These are phyloP conservation scores for Rhynchopsitta pachyrhyncha DNA, from an alignment of 2,113 vertebrate species.

Conservation along the genomic window DNA sequence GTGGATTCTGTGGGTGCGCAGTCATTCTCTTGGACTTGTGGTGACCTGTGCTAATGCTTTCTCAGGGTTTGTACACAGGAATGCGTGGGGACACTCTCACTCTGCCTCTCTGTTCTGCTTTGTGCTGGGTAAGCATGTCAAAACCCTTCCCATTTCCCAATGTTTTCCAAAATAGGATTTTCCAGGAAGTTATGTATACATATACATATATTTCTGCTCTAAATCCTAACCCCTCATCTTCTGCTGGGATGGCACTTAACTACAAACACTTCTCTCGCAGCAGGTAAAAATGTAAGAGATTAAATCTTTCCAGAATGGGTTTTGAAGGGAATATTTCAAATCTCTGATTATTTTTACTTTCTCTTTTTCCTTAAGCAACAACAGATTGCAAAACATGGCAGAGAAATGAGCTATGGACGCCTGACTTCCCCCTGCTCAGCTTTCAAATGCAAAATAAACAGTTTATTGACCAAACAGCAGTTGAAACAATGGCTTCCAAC, in stretches of 20 bases:
- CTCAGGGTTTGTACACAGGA: accelerated
- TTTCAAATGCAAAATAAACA: accelerated
- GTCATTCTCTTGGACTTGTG: accelerated
- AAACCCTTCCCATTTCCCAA: neutral
- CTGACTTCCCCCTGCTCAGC: neutral
- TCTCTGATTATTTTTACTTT: accelerated
- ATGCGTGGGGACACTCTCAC: accelerated
- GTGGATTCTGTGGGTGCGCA: accelerated
- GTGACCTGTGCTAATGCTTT: accelerated
- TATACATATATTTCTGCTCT: neutral
- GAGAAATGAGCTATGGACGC: accelerated
- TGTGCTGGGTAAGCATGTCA: accelerated
- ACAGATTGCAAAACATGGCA: neutral
- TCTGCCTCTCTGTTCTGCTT: neutral
- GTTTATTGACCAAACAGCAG: accelerated
- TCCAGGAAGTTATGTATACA: neutral
- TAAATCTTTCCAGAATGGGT: neutral
- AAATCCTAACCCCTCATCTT: neutral
- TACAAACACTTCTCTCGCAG: neutral
- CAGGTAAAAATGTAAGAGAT: neutral
- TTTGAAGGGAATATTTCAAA: neutral
- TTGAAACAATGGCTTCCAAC: accelerated
- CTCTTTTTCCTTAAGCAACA: neutral
- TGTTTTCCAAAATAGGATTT: neutral
- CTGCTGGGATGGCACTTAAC: neutral